Evolutionary conservation across 2,888 invertebrate species (phyloP).

Genomic region (Carcina quercana): DNA sequence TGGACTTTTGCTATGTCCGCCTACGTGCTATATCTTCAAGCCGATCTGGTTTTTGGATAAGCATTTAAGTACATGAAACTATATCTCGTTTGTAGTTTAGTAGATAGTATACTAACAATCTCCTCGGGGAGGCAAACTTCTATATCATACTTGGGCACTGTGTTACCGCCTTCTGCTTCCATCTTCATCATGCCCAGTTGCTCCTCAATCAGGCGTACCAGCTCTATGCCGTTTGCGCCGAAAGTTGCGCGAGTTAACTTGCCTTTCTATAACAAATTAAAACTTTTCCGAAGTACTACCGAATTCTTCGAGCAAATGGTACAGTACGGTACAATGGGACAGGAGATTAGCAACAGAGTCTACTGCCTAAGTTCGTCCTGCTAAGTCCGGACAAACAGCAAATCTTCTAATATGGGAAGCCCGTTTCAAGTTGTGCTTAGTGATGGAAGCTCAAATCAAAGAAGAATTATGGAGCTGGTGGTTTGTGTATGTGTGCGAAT

Average conservation of each 20-base stretch:
- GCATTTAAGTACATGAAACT: not conserved
- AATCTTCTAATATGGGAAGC: too few species aligned
- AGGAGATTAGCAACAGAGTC: too few species aligned
- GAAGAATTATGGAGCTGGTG: too few species aligned
- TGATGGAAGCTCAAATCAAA: too few species aligned
- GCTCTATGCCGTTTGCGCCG: slow-evolving; percentile 63
- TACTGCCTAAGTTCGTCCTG: too few species aligned
- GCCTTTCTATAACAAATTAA: slow-evolving; percentile 30
- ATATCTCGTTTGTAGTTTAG: not conserved
- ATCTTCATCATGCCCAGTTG: slow-evolving; percentile 31
- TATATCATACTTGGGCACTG: slow-evolving; percentile 31
- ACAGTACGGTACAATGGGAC: too few species aligned
- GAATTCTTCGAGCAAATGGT: too few species aligned
- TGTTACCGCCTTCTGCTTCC: slow-evolving; percentile 29
- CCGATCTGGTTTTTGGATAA: not conserved
- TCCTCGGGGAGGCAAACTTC: slow-evolving; percentile 65
- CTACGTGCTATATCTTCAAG: not conserved
- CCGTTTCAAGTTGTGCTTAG: too few species aligned
- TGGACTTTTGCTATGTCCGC: not conserved
- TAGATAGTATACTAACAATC: slow-evolving; percentile 28
- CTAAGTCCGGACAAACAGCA: too few species aligned
- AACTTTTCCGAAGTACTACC: too few species aligned
- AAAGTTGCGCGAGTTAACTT: slow-evolving; percentile 65
- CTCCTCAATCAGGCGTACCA: slow-evolving; percentile 51
- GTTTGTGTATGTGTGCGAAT: too few species aligned